A percentile compares a stretch with the other conserved stretches of the same genome.
Evolutionary conservation across 2,797 vertebrate species (phyloP).

Genomic region (Megaceryle alcyon): DNA sequence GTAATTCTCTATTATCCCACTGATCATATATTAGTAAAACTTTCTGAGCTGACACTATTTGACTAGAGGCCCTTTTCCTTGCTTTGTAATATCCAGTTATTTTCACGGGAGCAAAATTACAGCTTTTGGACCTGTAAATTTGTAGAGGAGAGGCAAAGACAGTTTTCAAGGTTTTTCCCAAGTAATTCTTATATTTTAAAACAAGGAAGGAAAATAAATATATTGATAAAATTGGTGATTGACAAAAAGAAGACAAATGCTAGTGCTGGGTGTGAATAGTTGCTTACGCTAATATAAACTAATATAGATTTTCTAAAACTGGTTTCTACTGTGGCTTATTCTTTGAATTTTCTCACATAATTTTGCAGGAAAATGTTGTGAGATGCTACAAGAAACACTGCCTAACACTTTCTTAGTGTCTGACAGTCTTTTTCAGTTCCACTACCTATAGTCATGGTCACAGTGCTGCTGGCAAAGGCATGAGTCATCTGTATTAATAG

Average conservation of each 20-base stretch:
- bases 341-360: not conserved
- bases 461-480: not conserved
- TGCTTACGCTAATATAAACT: not conserved
- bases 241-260: not conserved
- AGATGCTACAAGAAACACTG: not conserved
- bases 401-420: not conserved
- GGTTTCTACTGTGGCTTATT: not conserved
- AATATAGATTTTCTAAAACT: not conserved
- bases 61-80: not conserved
- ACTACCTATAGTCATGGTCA: rapidly evolving
- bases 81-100: not conserved
- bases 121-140: not conserved
- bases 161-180: not conserved
- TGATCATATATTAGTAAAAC: not conserved
- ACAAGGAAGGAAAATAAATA: not conserved
- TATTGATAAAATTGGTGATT: not conserved
- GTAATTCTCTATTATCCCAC: not conserved
- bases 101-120: not conserved
- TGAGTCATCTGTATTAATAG: not conserved
- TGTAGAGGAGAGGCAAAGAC: not conserved
- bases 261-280: rapidly evolving
- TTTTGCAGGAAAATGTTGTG: not conserved
- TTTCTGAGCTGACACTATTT: not conserved
- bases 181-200: not conserved
- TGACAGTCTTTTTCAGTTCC: not conserved